A percentile compares a stretch with the other conserved stretches of the same genome.
phyloP scores from a whole-genome alignment of 2,888 invertebrate genomes.

The Clepsis dumicolana region DNA sequence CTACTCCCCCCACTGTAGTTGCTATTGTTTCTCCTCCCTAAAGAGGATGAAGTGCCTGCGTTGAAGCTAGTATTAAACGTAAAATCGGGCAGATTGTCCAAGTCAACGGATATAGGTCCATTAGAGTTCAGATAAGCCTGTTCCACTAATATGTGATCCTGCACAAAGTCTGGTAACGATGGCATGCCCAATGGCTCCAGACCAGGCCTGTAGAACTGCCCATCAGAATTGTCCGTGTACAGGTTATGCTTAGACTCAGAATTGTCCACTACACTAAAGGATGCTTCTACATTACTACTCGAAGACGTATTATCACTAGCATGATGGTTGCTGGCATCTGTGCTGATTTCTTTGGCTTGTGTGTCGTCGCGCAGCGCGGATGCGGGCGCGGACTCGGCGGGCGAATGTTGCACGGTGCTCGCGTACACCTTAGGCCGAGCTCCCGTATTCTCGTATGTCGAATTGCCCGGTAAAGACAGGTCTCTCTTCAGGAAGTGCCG shows the following conservation, averaged over 20 bases:
- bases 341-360: slow-evolving; percentile 74
- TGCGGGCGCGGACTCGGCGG: slow-evolving; percentile 74
- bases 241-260: slow-evolving; percentile 81
- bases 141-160: slow-evolving; percentile 94
- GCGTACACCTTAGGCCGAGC: slow-evolving; percentile 91
- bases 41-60: slow-evolving; percentile 72
- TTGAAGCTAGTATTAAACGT: slow-evolving; percentile 85
- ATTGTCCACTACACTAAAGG: slow-evolving; percentile 81
- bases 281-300: slow-evolving; percentile 79
- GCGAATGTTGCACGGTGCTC: slow-evolving; percentile 81
- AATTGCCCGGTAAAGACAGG: slow-evolving; percentile 80
- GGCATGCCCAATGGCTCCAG: slow-evolving; percentile 85
- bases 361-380: slow-evolving; percentile 64
- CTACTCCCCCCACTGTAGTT: slow-evolving; percentile 63
- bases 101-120: slow-evolving; percentile 84
- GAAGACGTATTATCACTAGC: slow-evolving; percentile 76
- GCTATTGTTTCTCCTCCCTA: slow-evolving; percentile 70
- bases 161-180: slow-evolving; percentile 94
- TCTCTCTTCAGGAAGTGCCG: slow-evolving; percentile 93
- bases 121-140: slow-evolving; percentile 89
- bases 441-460: slow-evolving; percentile 89
- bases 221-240: slow-evolving; percentile 73
- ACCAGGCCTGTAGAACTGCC: slow-evolving; percentile 77
- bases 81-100: slow-evolving; percentile 90
- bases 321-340: slow-evolving; percentile 64